These are phyloP conservation scores for Ischnus inquisitorius DNA, from an alignment of 2,888 invertebrate species.

Conservation along the genomic window DNA sequence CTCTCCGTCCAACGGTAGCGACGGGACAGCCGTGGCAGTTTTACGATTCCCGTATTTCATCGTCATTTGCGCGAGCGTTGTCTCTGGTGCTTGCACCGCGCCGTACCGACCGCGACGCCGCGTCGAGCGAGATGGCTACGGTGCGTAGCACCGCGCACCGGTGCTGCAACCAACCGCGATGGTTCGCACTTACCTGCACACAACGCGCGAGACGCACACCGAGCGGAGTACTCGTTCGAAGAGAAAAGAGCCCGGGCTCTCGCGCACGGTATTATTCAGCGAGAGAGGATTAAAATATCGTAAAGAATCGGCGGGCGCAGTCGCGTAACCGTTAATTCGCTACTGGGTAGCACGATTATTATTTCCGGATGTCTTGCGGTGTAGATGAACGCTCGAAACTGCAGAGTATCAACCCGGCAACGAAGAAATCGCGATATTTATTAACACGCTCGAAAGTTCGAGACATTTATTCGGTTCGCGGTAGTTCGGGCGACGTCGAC, in stretches of 20 bases:
- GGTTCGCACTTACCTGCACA: slow-evolving; percentile 38
- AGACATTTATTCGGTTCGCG: not conserved
- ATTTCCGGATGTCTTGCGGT: slow-evolving; percentile 35
- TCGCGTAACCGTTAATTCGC: slow-evolving; percentile 68
- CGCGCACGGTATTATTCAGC: slow-evolving; percentile 3
- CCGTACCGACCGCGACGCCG: slow-evolving; percentile 17
- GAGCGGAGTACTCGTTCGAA: not conserved
- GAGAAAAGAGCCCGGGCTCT: not conserved
- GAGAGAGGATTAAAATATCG: slow-evolving; percentile 76
- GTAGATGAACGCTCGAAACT: slow-evolving; percentile 38
- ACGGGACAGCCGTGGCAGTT: slow-evolving; percentile 61
- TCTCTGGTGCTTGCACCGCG: slow-evolving; percentile 48
- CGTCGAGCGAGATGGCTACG: slow-evolving; percentile 19
- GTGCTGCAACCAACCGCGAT: slow-evolving; percentile 38
- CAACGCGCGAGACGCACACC: not conserved
- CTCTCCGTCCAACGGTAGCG: slow-evolving; percentile 33
- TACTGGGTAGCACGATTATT: slow-evolving; percentile 69
- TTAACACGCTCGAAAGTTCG: slow-evolving; percentile 1
- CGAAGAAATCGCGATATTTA: slow-evolving; percentile 37
- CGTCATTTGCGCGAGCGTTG: slow-evolving; percentile 72
- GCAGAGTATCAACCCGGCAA: slow-evolving; percentile 26
- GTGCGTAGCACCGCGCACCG: slow-evolving; percentile 45
- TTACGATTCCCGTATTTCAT: slow-evolving; percentile 75
- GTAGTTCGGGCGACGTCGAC: not conserved
- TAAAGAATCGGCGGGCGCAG: slow-evolving; percentile 66